A percentile compares a stretch with the other conserved stretches of the same genome.
These are phyloP conservation scores for Osmerus eperlanus DNA, from an alignment of 2,113 vertebrate genomes.

Conservation along the genomic window DNA sequence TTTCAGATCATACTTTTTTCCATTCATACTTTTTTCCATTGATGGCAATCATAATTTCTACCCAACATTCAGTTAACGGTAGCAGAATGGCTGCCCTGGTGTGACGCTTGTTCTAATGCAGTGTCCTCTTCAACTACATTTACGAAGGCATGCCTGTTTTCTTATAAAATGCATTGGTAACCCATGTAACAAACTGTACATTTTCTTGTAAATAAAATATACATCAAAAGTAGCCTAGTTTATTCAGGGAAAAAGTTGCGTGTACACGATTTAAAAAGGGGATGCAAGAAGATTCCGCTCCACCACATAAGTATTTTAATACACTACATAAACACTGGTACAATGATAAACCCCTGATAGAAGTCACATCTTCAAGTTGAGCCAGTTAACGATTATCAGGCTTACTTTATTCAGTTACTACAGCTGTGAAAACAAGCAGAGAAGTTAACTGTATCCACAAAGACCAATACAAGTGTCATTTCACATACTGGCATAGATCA, in stretches of 20 bases:
- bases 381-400: slow-evolving; percentile 26
- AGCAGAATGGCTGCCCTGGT: no score
- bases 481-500: slow-evolving; percentile 39
- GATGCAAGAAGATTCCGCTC: no score
- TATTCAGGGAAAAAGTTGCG: background rate
- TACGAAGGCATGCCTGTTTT: slow-evolving; percentile 68
- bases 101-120: slow-evolving; percentile 35
- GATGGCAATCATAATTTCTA: no score
- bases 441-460: slow-evolving; percentile 57
- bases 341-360: background rate
- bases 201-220: slow-evolving; percentile 98
- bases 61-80: no score
- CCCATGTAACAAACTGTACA: slow-evolving; percentile 99
- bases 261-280: no score
- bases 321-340: background rate
- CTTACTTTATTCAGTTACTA: slow-evolving; percentile 62
- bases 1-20: no score
- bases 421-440: slow-evolving; percentile 70
- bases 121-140: slow-evolving; percentile 57
- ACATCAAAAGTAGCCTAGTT: slow-evolving; percentile 19
- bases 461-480: slow-evolving; percentile 55
- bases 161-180: slow-evolving; percentile 89
- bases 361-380: slow-evolving; percentile 18
- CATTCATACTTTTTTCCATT: no score
- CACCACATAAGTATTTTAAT: no score